Evolutionary conservation across 92 coral and sea anemone genomes (phyloP), one percentile per base, ranked within the genome.

Genomic region (Epizoanthus stellaris): DNA sequence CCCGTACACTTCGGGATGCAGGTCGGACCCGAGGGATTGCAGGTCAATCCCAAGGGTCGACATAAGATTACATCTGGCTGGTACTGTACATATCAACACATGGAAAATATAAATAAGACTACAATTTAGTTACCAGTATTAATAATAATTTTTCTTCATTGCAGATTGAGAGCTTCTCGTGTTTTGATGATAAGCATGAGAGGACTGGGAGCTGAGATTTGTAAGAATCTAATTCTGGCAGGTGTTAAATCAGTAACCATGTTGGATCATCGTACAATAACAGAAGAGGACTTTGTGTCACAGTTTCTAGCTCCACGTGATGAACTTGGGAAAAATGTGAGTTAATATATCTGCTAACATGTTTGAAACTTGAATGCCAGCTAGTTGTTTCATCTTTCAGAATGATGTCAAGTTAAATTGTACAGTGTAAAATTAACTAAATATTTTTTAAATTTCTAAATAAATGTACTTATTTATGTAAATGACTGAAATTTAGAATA

Each of bases 191-290:
- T 95, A 43, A 96, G 95, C 42, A 75, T 97, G 64, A 91, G 54
- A 57, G 99, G 99, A n/a, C 82, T 95, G 53, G 99, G 99, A 47
- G 99, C 99, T 43, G 99, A 97, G 82, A 93, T 97, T 58, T 93
- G 98, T 87, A 97, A 97, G 69, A 97, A 97, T 73, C 92, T 97
- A 23, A 93, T 97, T 1, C 91, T 97, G 30, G 95, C 98, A n/a
- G 99, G 99, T 3, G 98, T 97, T 61, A 97, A 93, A 80, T 95
- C 99, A 42, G 87, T 97, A 0, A 93, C 98, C 1, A 89, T 95
- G 82, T 81, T 91, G 54, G 99, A 97, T 80, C 88, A 91, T 38
- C 14, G 67, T 68, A 76, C 85, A 17, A 97, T 97, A 13, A 93
- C 91, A 53, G 94, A 91, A 59, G 92, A 94, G 77, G 99, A 97